Conservation (phyloP, 2,797 vertebrate genomes). For the Avahi laniger region DNA sequence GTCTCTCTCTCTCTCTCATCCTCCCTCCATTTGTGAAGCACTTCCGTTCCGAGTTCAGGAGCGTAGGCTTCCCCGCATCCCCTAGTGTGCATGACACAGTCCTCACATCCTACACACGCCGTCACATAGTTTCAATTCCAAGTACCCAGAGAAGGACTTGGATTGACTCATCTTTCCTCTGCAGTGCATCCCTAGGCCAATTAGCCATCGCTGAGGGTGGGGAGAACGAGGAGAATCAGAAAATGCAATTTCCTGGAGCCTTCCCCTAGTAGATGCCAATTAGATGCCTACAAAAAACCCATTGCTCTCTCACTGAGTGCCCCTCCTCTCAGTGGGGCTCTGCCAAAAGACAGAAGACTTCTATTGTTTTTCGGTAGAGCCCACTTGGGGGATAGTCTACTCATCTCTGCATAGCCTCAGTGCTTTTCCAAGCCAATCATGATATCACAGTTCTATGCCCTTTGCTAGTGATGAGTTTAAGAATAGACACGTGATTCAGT, state of each 20-base stretch:
- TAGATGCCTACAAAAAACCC: neutral
- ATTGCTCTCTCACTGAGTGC: neutral
- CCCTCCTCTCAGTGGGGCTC: neutral
- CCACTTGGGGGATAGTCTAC: neutral
- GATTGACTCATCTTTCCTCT: neutral
- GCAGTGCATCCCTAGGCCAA: neutral
- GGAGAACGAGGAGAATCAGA: neutral
- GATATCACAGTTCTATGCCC: neutral
- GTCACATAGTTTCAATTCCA: neutral
- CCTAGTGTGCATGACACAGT: too few species aligned
- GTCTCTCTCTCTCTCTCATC: neutral
- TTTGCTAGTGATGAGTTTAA: neutral
- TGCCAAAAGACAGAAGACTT: neutral
- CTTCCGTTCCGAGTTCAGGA: neutral
- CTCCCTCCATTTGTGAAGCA: neutral
- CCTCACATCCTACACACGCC: rapidly evolving
- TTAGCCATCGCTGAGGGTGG: neutral
- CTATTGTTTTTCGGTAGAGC: neutral
- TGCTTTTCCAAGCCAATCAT: neutral
- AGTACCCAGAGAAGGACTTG: neutral
- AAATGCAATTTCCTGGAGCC: neutral
- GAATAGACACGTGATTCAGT: neutral
- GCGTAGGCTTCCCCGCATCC: neutral
- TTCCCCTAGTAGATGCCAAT: neutral
- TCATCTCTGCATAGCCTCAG: neutral